Conservation (phyloP, 2,113 vertebrate species). For the Hippocampus abdominalis region DNA sequence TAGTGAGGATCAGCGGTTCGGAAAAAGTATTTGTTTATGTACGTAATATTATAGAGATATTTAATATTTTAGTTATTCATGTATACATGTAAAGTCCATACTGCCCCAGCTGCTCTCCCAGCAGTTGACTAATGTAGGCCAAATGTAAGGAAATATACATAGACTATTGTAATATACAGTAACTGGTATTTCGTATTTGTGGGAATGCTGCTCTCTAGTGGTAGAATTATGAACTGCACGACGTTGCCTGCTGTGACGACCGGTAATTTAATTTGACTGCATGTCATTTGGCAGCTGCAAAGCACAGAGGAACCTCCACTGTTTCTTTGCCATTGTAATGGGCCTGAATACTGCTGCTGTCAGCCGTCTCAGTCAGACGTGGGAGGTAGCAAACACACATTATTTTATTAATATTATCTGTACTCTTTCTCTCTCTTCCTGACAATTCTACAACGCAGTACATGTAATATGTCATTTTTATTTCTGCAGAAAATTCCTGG, state of each 20-base stretch:
- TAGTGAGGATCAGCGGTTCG: too few species aligned
- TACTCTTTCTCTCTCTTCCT: not conserved
- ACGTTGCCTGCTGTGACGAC: not conserved
- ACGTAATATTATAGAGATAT: too few species aligned
- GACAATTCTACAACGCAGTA: not conserved
- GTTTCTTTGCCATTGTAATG: constrained; percentile 97
- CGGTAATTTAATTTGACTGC: not conserved
- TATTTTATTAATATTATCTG: not conserved
- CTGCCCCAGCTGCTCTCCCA: not conserved
- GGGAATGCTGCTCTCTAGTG: constrained; percentile 43
- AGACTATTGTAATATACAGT: not conserved
- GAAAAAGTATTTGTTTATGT: too few species aligned
- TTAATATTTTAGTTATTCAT: not conserved
- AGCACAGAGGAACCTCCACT: constrained; percentile 94
- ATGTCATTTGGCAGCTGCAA: constrained; percentile 80
- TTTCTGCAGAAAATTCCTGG: constrained; percentile 89
- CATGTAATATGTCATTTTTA: not conserved
- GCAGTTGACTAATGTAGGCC: not conserved
- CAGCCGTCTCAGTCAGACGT: constrained; percentile 90
- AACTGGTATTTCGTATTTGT: not conserved
- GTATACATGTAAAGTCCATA: not conserved
- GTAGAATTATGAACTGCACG: constrained; percentile 25
- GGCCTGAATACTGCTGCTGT: constrained; percentile 94
- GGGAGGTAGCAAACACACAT: constrained; percentile 82
- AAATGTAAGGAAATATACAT: not conserved